These are phyloP conservation scores for Calephelis nemesis DNA, from an alignment of 1,140 invertebrate genomes.

Conservation along the genomic window DNA sequence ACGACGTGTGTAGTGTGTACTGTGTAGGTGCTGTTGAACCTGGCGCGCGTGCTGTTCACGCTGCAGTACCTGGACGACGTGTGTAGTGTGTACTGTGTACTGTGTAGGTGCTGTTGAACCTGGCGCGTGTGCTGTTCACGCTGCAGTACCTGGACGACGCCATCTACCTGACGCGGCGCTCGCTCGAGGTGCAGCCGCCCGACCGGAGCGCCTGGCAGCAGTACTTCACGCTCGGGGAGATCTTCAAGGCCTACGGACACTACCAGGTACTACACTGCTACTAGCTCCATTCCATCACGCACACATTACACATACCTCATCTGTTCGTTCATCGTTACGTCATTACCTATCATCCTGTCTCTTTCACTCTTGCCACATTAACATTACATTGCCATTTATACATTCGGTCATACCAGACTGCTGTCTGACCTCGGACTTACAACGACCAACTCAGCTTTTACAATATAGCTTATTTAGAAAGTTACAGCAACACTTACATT, in stretches of 20 bases:
- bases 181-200: conserved; percentile 86
- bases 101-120: conserved; percentile 85
- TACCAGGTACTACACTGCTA: conserved; percentile 79
- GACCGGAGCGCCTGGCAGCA: conserved; percentile 94
- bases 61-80: conserved; percentile 92
- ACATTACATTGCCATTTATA: too few species aligned
- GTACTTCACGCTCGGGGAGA: conserved; percentile 92
- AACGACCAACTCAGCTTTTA: too few species aligned
- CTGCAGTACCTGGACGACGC: conserved; percentile 94
- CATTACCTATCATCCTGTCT: too few species aligned
- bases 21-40: conserved; percentile 85
- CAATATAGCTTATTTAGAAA: too few species aligned
- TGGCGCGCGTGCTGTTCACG: conserved; percentile 90
- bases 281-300: too few species aligned
- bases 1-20: conserved; percentile 87
- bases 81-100: too few species aligned
- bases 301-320: too few species aligned
- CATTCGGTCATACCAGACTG: too few species aligned
- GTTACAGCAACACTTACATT: too few species aligned
- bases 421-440: too few species aligned
- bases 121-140: conserved; percentile 90
- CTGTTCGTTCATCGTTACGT: too few species aligned
- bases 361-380: too few species aligned
- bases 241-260: conserved; percentile 92
- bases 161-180: conserved; percentile 88